Conservation (phyloP, 2,797 vertebrate species). For the Parambassis ranga region DNA sequence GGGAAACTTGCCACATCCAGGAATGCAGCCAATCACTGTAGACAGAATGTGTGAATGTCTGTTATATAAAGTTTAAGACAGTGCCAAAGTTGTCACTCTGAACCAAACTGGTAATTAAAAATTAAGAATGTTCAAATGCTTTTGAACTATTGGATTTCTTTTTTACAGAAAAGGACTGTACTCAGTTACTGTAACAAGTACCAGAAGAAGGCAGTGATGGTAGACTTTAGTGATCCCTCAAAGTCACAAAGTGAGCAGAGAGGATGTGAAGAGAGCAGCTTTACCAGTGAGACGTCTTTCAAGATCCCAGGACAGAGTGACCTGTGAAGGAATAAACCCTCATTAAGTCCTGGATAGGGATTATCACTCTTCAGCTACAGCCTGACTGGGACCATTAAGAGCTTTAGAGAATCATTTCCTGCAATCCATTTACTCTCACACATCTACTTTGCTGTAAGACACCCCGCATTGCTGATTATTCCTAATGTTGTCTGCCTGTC, state of each 20-base stretch:
- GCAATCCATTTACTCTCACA: constrained; percentile 44
- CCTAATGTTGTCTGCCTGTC: constrained; percentile 46
- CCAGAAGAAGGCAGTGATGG: background rate
- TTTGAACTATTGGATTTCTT: no score
- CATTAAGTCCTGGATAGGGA: constrained; percentile 44
- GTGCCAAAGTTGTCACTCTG: no score
- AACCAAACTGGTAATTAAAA: no score
- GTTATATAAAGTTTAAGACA: no score
- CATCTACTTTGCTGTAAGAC: constrained; percentile 35
- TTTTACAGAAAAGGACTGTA: background rate
- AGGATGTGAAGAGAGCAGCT: constrained; percentile 21
- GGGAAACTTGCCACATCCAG: no score
- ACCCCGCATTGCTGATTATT: constrained; percentile 47
- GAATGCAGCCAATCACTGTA: background rate
- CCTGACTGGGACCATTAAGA: constrained; percentile 46
- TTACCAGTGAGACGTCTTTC: constrained; percentile 27
- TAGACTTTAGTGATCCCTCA: background rate
- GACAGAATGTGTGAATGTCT: background rate
- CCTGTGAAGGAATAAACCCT: constrained; percentile 55
- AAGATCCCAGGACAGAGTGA: constrained; percentile 40
- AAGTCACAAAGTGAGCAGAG: constrained; percentile 5
- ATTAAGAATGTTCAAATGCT: no score
- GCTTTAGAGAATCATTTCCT: constrained; percentile 48
- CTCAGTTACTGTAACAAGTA: background rate
- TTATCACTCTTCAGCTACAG: constrained; percentile 49